Evolutionary conservation across 2,888 invertebrate species (phyloP), one percentile per base, ranked within the genome.

Genomic region (Trachelus iudaicus): DNA sequence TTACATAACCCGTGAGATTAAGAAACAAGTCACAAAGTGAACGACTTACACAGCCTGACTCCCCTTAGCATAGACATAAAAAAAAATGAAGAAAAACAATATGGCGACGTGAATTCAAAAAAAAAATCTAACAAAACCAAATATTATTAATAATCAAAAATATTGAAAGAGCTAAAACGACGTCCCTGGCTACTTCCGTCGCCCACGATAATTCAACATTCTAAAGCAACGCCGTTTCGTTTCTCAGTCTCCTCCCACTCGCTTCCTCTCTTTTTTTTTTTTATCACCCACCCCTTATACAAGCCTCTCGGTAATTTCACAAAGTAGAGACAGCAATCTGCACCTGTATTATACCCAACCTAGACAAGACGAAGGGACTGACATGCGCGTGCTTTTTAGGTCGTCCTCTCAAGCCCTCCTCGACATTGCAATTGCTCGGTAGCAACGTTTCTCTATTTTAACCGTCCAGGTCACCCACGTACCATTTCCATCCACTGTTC

Each of bases 21-120:
- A 9, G 23, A 56, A 56, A 23, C 12, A 56, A 6, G 56, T 56
- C 23, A 23, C 15, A 15, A 23, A 23, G 9, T 6, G 56, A 56
- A 56, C 56, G 56, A 23, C 15, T 56, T 9, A 1, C 23, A 23
- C 6, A 23, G 23, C 56, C 9, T 9, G 1, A 6, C 2, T 1
- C 9, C 6, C 40, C 1, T 23, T 9, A 23, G 1, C 0, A 1
- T 15, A 23, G 1, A 23, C 1, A 15, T 6, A 0, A 23, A 40
- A 23, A 40, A 40, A 40, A 40, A 23, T 34, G 0, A 1, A 40
- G 6, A 23, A 40, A 40, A 40, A 6, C 40, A 40, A 6, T 6
- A 40, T 40, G 40, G 15, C 40, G 15, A 15, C 15, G 0, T 6
- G 4, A 40, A 56, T 15, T 9, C n/a, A n/a, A 40, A 40, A 56